Evolutionary conservation across 2,888 invertebrate species (phyloP).

Genomic region (Cataglyphis livida): DNA sequence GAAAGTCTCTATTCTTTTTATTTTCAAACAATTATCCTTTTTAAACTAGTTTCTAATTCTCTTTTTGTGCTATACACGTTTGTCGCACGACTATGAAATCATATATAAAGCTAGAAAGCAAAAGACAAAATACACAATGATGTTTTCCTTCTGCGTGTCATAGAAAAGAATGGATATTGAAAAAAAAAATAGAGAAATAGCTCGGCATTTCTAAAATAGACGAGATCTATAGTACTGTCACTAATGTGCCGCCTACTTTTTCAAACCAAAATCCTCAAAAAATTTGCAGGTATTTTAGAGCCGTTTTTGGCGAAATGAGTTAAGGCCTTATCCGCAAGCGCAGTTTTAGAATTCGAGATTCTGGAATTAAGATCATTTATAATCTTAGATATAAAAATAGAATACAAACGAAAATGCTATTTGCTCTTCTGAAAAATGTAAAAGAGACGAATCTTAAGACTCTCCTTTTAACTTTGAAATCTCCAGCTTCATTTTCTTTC

Average conservation of each 20-base stretch:
- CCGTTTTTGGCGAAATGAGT: slow-evolving; percentile 2
- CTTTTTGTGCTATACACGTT: neutral
- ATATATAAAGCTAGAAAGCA: neutral
- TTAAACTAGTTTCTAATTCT: neutral
- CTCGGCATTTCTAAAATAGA: neutral
- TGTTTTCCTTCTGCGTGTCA: neutral
- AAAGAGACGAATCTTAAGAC: neutral
- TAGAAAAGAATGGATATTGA: neutral
- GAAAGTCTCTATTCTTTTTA: neutral
- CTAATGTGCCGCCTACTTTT: slow-evolving; percentile 33
- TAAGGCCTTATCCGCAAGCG: slow-evolving; percentile 29
- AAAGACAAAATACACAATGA: neutral
- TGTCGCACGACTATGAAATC: neutral
- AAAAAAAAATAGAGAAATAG: neutral
- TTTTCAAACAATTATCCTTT: neutral
- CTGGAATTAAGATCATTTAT: neutral
- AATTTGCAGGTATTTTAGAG: neutral
- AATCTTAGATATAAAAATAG: neutral
- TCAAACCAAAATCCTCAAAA: slow-evolving; percentile 10
- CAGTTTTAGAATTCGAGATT: slow-evolving; percentile 29
- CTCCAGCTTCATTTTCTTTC: slow-evolving; percentile 22
- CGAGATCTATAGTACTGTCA: slow-evolving; percentile 11
- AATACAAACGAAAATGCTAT: neutral
- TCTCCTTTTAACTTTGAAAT: slow-evolving; percentile 6
- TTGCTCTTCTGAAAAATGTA: neutral